A percentile compares a stretch with the other conserved stretches of the same genome.
These are phyloP conservation scores for Neuroterus valhalla DNA, from an alignment of 1,140 invertebrate species.

Conservation along the genomic window DNA sequence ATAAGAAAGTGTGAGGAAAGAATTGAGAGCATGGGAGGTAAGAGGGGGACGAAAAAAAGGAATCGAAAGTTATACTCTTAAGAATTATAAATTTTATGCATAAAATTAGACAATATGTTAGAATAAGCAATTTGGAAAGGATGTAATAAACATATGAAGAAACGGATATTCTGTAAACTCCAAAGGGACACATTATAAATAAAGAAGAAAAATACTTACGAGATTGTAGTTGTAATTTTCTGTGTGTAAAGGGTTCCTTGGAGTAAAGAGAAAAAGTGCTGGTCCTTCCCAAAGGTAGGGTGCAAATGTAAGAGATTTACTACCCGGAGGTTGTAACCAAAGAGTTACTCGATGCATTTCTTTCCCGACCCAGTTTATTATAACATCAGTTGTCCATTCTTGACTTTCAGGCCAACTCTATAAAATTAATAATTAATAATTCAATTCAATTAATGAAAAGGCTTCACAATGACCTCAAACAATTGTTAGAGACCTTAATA, in stretches of 20 bases:
- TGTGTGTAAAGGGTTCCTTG: slow-evolving; percentile 79
- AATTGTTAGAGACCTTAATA: no score
- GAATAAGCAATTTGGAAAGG: no score
- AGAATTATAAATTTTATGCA: no score
- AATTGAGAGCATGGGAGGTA: no score
- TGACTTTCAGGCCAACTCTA: slow-evolving; percentile 76
- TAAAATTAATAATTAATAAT: slow-evolving; percentile 52
- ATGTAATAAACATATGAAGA: slow-evolving; percentile 37
- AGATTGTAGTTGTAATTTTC: slow-evolving; percentile 79
- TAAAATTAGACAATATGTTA: no score
- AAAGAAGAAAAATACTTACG: no score
- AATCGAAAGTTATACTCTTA: no score
- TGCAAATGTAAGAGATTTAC: slow-evolving; percentile 79
- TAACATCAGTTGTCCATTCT: slow-evolving; percentile 72
- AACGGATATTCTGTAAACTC: slow-evolving; percentile 42
- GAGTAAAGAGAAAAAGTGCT: slow-evolving; percentile 83
- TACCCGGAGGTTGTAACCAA: slow-evolving; percentile 80
- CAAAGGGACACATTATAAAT: no score
- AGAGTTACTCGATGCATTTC: slow-evolving; percentile 76
- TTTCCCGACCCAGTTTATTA: slow-evolving; percentile 78
- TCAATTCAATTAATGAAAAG: no score
- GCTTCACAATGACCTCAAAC: no score
- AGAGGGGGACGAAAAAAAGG: no score
- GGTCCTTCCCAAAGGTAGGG: slow-evolving; percentile 80
- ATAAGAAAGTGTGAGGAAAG: no score